These are phyloP conservation scores for Hyppa rectilinea DNA, from an alignment of 2,888 invertebrate species.

Conservation along the genomic window DNA sequence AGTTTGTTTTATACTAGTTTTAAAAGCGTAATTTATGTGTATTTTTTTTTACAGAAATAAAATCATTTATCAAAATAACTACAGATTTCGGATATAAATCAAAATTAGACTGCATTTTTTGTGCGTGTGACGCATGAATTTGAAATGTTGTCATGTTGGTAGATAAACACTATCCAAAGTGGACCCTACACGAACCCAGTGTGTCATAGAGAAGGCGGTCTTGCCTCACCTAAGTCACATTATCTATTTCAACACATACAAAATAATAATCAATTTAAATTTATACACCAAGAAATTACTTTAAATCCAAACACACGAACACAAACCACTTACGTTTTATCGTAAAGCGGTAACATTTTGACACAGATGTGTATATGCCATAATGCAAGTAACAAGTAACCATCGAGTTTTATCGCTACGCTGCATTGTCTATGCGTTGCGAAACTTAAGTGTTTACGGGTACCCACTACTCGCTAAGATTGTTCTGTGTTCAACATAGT, in stretches of 20 bases:
- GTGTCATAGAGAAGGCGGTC: background rate
- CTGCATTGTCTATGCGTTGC: constrained; percentile 65
- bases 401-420: constrained; percentile 60
- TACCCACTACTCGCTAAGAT: constrained; percentile 31
- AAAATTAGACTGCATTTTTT: background rate
- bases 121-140: too few species aligned
- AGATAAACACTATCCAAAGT: background rate
- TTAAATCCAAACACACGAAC: constrained; percentile 16
- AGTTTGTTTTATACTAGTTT: too few species aligned
- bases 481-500: constrained; percentile 47
- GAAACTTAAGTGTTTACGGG: constrained; percentile 58
- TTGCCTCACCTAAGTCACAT: constrained; percentile 10
- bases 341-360: constrained; percentile 61
- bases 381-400: constrained; percentile 37
- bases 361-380: constrained; percentile 55
- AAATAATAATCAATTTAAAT: constrained; percentile 40
- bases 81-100: background rate
- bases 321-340: constrained; percentile 50
- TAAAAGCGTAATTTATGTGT: too few species aligned
- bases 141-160: too few species aligned
- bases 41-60: too few species aligned
- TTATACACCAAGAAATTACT: constrained; percentile 37
- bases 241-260: constrained; percentile 32
- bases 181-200: background rate
- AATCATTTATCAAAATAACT: too few species aligned